Percentiles rank a stretch among this genome's conserved stretches.
These are phyloP conservation scores for Brachyptera risi DNA, from an alignment of 2,888 invertebrate species.

Conservation along the genomic window DNA sequence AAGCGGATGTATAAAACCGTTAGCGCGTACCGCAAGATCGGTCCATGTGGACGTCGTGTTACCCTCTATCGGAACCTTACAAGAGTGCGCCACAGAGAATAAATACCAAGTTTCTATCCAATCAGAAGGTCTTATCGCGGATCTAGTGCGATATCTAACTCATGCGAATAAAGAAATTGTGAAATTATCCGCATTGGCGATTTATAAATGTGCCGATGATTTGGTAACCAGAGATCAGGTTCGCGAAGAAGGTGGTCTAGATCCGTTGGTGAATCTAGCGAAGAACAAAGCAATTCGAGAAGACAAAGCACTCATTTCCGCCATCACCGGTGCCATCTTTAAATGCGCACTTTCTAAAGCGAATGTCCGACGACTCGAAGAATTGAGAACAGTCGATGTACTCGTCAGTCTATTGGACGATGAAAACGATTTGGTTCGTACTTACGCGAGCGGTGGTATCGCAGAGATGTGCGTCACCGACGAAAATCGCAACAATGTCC, in stretches of 20 bases:
- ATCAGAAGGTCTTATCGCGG: background rate
- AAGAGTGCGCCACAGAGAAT: constrained; percentile 62
- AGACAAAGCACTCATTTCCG: constrained; percentile 42
- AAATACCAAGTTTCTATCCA: background rate
- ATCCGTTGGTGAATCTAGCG: background rate
- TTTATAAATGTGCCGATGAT: background rate
- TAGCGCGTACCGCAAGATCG: constrained; percentile 74
- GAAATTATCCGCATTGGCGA: background rate
- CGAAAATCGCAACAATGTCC: constrained; percentile 43
- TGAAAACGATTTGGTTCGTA: constrained; percentile 28
- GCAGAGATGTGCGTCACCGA: constrained; percentile 45
- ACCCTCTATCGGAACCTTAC: constrained; percentile 81
- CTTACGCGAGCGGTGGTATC: constrained; percentile 49
- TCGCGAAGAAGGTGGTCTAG: background rate
- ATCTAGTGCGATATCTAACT: background rate
- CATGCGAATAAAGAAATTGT: background rate
- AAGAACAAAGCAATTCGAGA: background rate
- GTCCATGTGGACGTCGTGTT: constrained; percentile 80
- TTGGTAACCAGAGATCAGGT: background rate
- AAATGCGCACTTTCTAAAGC: constrained; percentile 47
- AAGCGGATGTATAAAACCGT: constrained; percentile 60
- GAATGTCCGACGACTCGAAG: constrained; percentile 45
- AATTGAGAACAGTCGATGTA: constrained; percentile 45
- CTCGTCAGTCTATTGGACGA: constrained; percentile 41
- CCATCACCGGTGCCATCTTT: constrained; percentile 51